Evolutionary conservation across 2,113 vertebrate species (phyloP).

Genomic region (Sigmodon hispidus): DNA sequence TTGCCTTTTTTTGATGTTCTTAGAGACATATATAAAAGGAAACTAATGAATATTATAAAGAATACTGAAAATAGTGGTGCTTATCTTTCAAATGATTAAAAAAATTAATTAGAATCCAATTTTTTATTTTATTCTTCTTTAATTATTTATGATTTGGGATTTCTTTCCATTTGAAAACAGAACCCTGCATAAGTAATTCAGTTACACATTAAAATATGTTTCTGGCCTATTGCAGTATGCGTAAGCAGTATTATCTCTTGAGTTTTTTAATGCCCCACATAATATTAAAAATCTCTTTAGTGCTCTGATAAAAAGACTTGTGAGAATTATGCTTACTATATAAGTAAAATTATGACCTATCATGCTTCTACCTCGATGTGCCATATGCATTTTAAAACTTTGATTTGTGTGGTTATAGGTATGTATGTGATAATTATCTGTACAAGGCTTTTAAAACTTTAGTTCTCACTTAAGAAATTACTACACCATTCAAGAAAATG

Average conservation of each 20-base stretch:
- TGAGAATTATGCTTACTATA: background rate
- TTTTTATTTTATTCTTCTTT: conserved; percentile 59
- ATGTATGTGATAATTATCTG: background rate
- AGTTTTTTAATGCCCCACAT: conserved; percentile 15
- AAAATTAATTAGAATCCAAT: conserved; percentile 32
- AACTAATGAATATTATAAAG: conserved; percentile 15
- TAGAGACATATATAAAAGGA: background rate
- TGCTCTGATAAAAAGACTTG: conserved; percentile 12
- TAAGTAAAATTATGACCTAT: conserved; percentile 23
- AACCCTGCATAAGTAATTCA: conserved; percentile 21
- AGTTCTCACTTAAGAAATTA: conserved; percentile 42
- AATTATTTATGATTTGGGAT: conserved; percentile 27
- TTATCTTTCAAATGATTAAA: conserved; percentile 39
- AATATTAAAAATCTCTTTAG: conserved; percentile 55
- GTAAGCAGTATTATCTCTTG: conserved; percentile 40
- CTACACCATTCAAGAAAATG: conserved; percentile 14
- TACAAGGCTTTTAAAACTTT: background rate
- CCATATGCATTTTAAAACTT: conserved; percentile 19
- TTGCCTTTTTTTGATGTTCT: background rate
- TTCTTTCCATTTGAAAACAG: conserved; percentile 33
- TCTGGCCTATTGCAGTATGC: background rate
- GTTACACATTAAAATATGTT: conserved; percentile 5
- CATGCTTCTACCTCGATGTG: background rate
- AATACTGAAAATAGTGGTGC: background rate
- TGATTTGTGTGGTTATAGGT: background rate